These are phyloP conservation scores for Pammene aurita DNA, from an alignment of 2,888 invertebrate species.

Conservation along the genomic window DNA sequence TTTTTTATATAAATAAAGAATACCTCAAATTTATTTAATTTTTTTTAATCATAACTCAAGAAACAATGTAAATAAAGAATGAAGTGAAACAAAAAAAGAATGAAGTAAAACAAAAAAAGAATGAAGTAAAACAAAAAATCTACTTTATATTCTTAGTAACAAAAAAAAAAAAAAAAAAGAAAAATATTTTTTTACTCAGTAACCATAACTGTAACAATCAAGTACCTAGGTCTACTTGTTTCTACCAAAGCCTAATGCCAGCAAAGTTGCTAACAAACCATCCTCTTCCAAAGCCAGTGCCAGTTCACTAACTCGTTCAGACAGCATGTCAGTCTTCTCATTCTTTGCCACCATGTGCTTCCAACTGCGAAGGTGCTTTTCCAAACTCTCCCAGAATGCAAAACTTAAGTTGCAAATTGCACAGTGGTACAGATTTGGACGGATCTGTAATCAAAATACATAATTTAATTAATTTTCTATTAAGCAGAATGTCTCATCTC, in stretches of 20 bases:
- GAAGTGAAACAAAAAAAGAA: not conserved
- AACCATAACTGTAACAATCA: too few relatives aligned
- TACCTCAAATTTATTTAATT: not conserved
- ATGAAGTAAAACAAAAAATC: not conserved
- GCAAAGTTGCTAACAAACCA: not conserved
- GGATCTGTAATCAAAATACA: conserved; percentile 53
- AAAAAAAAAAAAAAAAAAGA: conserved; percentile 1
- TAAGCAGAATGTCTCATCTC: too few relatives aligned
- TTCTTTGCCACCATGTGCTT: conserved; percentile 44
- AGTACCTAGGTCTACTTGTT: not conserved
- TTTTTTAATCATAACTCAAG: conserved; percentile 9
- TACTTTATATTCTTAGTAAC: too few relatives aligned
- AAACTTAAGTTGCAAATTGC: conserved; percentile 60
- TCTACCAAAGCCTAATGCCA: not conserved
- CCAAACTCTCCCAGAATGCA: conserved; percentile 55
- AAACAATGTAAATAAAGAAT: not conserved
- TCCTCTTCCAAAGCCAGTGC: not conserved
- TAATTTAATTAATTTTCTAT: too few relatives aligned
- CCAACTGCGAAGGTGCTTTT: conserved; percentile 47
- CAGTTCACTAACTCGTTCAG: not conserved
- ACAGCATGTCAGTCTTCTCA: conserved; percentile 25
- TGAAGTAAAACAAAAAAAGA: not conserved
- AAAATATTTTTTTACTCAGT: too few relatives aligned
- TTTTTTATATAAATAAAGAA: not conserved
- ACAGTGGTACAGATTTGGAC: conserved; percentile 62